Percentiles rank a stretch among this genome's conserved stretches.
Evolutionary conservation across 2,797 vertebrate genomes (phyloP).

Genomic region (Microhierax caerulescens): DNA sequence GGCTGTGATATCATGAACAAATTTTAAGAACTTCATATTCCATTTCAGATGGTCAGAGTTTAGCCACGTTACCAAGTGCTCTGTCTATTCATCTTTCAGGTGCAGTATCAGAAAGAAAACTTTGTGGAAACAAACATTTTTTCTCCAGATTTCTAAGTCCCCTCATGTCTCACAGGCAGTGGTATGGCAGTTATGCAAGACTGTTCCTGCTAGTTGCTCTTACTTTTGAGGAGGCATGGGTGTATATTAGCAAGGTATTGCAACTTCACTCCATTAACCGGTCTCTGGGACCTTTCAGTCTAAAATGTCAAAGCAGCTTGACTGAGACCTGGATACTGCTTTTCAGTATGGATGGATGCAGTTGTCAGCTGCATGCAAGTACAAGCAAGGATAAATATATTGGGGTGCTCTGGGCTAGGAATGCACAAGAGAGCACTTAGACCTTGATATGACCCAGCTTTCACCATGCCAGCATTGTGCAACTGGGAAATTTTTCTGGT

Average conservation of each 20-base stretch:
- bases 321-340: neutral
- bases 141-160: neutral
- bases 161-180: neutral
- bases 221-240: neutral
- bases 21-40: neutral
- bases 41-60: neutral
- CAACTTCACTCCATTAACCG: neutral
- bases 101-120: neutral
- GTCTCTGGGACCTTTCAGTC: neutral
- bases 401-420: neutral
- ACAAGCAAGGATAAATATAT: neutral
- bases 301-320: neutral
- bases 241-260: neutral
- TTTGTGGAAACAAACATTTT: neutral
- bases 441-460: neutral
- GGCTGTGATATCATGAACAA: neutral
- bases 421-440: neutral
- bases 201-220: neutral
- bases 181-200: neutral
- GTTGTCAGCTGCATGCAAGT: neutral
- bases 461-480: neutral
- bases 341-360: neutral
- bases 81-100: neutral
- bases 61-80: neutral
- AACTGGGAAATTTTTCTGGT: neutral